Conservation (phyloP, 2,797 vertebrate species). For the Karalla daura region DNA sequence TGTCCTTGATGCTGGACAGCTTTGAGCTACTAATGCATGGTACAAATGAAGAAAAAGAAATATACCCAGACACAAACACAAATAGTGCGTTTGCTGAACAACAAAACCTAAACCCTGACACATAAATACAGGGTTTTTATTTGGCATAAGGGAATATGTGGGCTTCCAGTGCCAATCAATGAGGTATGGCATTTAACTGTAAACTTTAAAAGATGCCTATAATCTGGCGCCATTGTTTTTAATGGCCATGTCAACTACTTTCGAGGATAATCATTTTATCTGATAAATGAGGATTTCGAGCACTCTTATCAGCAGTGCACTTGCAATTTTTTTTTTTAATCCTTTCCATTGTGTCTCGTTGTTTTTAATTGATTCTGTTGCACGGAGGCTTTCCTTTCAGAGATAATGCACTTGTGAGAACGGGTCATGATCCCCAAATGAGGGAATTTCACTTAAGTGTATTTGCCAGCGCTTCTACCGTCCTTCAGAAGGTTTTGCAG, state of each 20-base stretch:
- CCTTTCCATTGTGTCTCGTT: slow-evolving; percentile 80
- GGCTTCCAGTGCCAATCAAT: slow-evolving; percentile 69
- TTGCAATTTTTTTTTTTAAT: slow-evolving; percentile 83
- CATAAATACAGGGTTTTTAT: slow-evolving; percentile 50
- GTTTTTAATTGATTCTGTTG: slow-evolving; percentile 85
- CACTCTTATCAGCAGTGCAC: slow-evolving; percentile 83
- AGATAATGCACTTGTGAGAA: slow-evolving; percentile 82
- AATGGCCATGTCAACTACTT: slow-evolving; percentile 81
- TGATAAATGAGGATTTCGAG: slow-evolving; percentile 86
- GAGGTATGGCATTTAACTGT: slow-evolving; percentile 77
- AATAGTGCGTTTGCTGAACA: slow-evolving; percentile 50
- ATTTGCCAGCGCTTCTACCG: slow-evolving; percentile 54
- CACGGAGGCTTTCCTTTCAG: slow-evolving; percentile 76
- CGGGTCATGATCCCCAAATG: slow-evolving; percentile 80
- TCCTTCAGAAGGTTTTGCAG: slow-evolving; percentile 69
- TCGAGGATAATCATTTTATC: slow-evolving; percentile 87
- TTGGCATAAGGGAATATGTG: slow-evolving; percentile 53
- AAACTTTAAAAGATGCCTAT: slow-evolving; percentile 77
- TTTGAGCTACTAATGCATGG: slow-evolving; percentile 30
- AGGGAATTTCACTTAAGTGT: slow-evolving; percentile 67
- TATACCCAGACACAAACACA: slow-evolving; percentile 5
- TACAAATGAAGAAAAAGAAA: slow-evolving; percentile 19
- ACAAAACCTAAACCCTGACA: slow-evolving; percentile 46
- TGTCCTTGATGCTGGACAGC: slow-evolving; percentile 57
- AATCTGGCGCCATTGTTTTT: slow-evolving; percentile 81